A percentile compares a stretch with the other conserved stretches of the same genome.
Evolutionary conservation across 1,140 invertebrate genomes (phyloP).

Genomic region (Aradophagus sp.): DNA sequence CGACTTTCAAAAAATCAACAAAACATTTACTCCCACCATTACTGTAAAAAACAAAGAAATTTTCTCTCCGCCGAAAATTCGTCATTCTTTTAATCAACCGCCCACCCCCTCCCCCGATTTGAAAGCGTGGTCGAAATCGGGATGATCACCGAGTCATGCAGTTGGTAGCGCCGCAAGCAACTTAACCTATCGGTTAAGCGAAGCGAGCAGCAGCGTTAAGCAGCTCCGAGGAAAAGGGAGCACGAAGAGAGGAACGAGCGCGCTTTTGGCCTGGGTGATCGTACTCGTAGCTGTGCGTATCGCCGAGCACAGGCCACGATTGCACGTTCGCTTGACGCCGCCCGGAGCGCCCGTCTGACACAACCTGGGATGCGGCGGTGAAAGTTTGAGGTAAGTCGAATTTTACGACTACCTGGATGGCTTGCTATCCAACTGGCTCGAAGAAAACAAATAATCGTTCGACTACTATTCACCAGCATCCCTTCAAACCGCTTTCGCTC

Average conservation of each 20-base stretch:
- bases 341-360: slow-evolving; percentile 39
- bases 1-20: no score
- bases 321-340: slow-evolving; percentile 9
- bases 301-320: slow-evolving; percentile 2
- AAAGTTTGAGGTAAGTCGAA: slow-evolving; percentile 64
- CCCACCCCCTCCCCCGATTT: no score
- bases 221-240: background rate
- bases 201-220: slow-evolving; percentile 6
- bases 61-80: no score
- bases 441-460: no score
- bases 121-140: no score
- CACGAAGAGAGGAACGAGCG: no score
- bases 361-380: slow-evolving; percentile 66
- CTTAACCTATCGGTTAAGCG: slow-evolving; percentile 13
- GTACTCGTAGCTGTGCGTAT: background rate
- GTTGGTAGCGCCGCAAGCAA: slow-evolving; percentile 5
- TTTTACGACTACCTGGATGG: background rate
- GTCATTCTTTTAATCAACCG: no score
- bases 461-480: no score
- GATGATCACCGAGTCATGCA: no score
- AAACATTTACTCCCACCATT: no score
- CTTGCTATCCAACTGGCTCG: background rate
- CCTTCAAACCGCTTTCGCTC: background rate
- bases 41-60: no score
- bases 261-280: slow-evolving; percentile 1